Conservation (phyloP, 2,797 vertebrate species). For the Anomalospiza imberbis region DNA sequence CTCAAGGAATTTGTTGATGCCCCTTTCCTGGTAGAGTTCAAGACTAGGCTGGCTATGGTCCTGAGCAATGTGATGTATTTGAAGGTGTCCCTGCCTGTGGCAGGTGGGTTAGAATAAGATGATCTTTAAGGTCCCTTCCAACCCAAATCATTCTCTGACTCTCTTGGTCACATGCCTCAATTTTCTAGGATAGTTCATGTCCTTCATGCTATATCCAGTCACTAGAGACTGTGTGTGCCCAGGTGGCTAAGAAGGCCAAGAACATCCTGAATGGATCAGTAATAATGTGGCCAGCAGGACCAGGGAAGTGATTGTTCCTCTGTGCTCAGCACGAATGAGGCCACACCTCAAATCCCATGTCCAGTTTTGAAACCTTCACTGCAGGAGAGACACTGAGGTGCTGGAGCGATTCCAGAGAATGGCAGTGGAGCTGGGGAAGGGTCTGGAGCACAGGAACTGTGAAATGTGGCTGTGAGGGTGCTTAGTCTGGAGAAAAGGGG, state of each 20-base stretch:
- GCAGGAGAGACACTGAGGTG: neutral
- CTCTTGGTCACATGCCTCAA: neutral
- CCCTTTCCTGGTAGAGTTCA: neutral
- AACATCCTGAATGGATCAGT: neutral
- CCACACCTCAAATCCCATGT: accelerated
- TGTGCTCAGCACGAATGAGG: neutral
- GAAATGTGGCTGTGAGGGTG: neutral
- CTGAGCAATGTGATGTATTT: neutral
- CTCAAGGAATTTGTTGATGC: neutral
- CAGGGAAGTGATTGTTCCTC: accelerated
- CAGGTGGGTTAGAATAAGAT: accelerated
- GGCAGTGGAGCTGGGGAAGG: neutral
- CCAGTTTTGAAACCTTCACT: neutral
- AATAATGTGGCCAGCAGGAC: neutral
- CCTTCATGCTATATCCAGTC: neutral
- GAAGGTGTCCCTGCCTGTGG: neutral
- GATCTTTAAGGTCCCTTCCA: neutral
- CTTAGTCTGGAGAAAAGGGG: neutral
- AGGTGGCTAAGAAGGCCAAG: neutral
- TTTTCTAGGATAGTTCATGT: neutral
- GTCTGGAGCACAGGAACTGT: neutral
- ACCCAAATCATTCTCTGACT: neutral
- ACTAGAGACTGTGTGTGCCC: neutral
- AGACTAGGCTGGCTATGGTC: neutral
- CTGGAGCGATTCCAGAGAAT: neutral